Evolutionary conservation across 2,888 invertebrate genomes (phyloP), one percentile per base, ranked within the genome.

Genomic region (Pandemis corylana): DNA sequence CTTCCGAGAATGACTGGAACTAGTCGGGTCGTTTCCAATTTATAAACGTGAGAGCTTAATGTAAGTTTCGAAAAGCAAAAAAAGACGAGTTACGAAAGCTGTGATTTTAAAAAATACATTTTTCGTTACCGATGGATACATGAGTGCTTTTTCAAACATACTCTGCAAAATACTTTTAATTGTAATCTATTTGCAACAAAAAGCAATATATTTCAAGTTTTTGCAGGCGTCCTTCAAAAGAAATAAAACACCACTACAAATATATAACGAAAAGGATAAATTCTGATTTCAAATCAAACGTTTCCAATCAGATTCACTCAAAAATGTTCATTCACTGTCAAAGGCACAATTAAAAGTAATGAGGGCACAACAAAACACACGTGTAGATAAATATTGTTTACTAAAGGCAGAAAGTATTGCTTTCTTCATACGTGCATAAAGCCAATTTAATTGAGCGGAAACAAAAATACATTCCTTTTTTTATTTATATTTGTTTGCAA

Each of bases 261-360:
- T 10, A 49, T 49, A 20, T 12, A 0, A 20, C 41, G 13, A 51
- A 53, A n/a, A n/a, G 15, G 41, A 41, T 51, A 70, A 63, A 41
- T 13, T 20, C 12, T 4, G 5, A 42, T 6, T 42, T 53, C 63
- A 28, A 64, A 63, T 63, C 13, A 70, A 20, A 20, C 20, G 1
- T 20, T 20, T 20, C 53, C 53, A 49, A 49, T 15, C n/a, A 53
- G 5, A n/a, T 53, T 53, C 15, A 53, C n/a, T 53, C 2, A 0
- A 15, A 15, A 64, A 53, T 53, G n/a, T 9, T 41, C 36, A 36
- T 66, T 6, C n/a, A n/a, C 13, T 53, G 13, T 12, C 6, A 44
- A 61, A 20, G 20, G 13, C 4, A 13, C 65, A 65, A 71, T 71
- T 71, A 59, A 66, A 71, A 61, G 59, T 71, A 71, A 71, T 66